Evolutionary conservation across 1,140 invertebrate genomes (phyloP), one percentile per base, ranked within the genome.

Genomic region (Pseudobourletiella spinata): DNA sequence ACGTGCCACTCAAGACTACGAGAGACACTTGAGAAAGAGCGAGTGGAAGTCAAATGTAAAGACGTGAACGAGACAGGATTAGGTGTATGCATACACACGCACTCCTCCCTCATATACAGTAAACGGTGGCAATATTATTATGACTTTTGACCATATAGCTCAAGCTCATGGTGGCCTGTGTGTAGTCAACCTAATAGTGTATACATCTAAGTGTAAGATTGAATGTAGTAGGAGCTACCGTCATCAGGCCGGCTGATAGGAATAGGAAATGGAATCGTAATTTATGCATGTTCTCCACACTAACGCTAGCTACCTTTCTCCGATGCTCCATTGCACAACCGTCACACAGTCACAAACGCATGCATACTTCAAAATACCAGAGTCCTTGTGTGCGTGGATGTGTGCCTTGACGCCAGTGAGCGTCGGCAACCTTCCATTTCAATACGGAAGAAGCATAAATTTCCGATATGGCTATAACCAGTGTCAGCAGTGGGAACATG

Each of bases 391-490:
- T n/a, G n/a, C n/a, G n/a, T n/a, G n/a, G n/a, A n/a, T n/a, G n/a
- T n/a, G n/a, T n/a, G n/a, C n/a, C n/a, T n/a, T n/a, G n/a, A n/a
- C n/a, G n/a, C n/a, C n/a, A n/a, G n/a, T n/a, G n/a, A n/a, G n/a
- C n/a, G n/a, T n/a, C n/a, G n/a, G 32, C 8, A n/a, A 39, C 6
- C 20, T 22, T 48, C 44, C 44, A 48, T 48, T 48, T 48, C 14
- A 48, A 48, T 48, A 48, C 14, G 44, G 46, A 58, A 26, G 26
- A 26, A 24, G 42, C 20, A 46, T 58, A 58, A 58, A 58, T 58
- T 58, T 25, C 39, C 28, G 22, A 48, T 48, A 48, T 48, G 44
- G 44, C 22, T 48, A 48, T 11, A 39, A n/a, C 20, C 6, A 39
- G 11, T 48, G 44, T 48, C 44, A 48, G 44, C 44, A 48, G 44